Conservation (phyloP, 2,888 invertebrate genomes). For the Oxystoma pomonae region DNA sequence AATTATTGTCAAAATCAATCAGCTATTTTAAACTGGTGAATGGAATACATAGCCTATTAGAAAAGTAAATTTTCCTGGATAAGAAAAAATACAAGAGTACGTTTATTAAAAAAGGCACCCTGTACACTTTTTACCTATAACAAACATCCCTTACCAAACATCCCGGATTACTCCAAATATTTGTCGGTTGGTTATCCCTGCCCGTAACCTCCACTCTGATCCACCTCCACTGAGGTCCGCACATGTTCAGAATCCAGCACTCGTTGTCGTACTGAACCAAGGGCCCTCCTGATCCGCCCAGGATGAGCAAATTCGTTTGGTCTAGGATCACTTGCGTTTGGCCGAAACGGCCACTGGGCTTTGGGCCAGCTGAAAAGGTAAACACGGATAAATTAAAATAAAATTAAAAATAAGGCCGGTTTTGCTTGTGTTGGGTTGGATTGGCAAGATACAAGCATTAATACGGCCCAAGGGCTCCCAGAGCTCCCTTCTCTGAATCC, state of each 20-base stretch:
- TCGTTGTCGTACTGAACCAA: conserved; percentile 79
- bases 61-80: too few species aligned
- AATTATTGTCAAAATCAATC: too few species aligned
- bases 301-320: conserved; percentile 70
- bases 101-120: too few species aligned
- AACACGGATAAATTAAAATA: neutral
- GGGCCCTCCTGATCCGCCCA: conserved; percentile 86
- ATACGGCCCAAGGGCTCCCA: too few species aligned
- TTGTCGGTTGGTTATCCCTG: conserved; percentile 75
- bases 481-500: too few species aligned
- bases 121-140: too few species aligned
- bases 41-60: too few species aligned
- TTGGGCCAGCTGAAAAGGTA: conserved; percentile 31
- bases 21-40: too few species aligned
- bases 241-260: conserved; percentile 84
- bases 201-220: conserved; percentile 70
- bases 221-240: conserved; percentile 65
- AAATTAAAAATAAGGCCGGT: too few species aligned
- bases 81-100: too few species aligned
- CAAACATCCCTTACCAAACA: conserved; percentile 73
- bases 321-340: conserved; percentile 87
- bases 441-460: too few species aligned
- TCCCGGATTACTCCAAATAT: conserved; percentile 92
- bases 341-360: conserved; percentile 64
- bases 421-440: too few species aligned